Evolutionary conservation across 2,888 invertebrate genomes (phyloP).

Genomic region (Yponomeuta cagnagella): DNA sequence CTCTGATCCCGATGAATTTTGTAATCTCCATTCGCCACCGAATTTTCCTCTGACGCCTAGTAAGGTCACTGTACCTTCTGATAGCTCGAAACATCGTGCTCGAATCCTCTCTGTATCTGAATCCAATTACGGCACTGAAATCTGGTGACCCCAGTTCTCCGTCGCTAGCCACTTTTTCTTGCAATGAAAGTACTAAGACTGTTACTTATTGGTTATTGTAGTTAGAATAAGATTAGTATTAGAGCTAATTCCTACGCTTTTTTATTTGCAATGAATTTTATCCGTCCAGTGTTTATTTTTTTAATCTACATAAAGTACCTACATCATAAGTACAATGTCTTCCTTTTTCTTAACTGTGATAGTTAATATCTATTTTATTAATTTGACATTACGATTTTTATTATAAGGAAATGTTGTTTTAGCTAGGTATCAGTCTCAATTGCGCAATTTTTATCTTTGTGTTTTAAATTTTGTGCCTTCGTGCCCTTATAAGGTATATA

Average conservation of each 20-base stretch:
- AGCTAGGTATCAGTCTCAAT: not conserved
- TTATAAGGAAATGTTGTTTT: not conserved
- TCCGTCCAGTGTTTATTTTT: not conserved
- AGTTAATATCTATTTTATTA: conserved; percentile 1
- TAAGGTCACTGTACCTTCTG: conserved; percentile 79
- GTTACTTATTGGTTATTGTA: not conserved
- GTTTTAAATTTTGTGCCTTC: conserved; percentile 9
- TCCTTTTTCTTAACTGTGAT: conserved; percentile 14
- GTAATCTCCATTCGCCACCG: conserved; percentile 60
- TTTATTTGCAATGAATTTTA: conserved; percentile 12
- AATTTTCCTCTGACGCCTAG: conserved; percentile 67
- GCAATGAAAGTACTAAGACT: not conserved
- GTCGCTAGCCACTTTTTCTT: conserved; percentile 3
- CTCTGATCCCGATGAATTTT: conserved; percentile 63
- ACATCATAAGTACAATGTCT: not conserved
- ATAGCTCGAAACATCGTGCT: conserved; percentile 77
- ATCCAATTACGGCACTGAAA: conserved; percentile 82
- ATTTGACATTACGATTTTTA: not conserved
- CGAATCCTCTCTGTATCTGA: conserved; percentile 78
- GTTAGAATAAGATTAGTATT: not conserved
- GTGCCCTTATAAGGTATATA: too few relatives aligned
- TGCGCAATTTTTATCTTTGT: not conserved
- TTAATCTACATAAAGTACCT: not conserved
- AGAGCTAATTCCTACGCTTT: not conserved
- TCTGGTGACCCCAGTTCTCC: conserved; percentile 75